Percentiles rank a stretch among this genome's conserved stretches.
Conservation (phyloP, 2,113 vertebrate species). For the Silurus glanis region DNA sequence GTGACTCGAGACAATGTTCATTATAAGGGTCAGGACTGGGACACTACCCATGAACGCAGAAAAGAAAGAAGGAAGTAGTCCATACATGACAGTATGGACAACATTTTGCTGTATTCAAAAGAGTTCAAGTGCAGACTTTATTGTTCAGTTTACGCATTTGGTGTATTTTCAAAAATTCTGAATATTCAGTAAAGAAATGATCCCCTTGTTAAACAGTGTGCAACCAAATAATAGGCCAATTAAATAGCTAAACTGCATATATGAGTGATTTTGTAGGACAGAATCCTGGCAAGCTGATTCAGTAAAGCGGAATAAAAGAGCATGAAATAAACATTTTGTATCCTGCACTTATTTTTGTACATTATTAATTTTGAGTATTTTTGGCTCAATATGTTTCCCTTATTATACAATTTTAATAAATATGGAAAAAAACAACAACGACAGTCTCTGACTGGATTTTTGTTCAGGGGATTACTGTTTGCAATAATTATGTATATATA, state of each 20-base stretch:
- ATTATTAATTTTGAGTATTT: neutral
- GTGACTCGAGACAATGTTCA: conserved; percentile 1
- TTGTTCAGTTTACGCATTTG: neutral
- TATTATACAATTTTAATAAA: neutral
- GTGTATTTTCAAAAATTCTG: neutral
- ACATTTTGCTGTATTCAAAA: neutral
- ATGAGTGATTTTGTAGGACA: neutral
- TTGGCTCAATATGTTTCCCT: neutral
- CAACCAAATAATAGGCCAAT: neutral
- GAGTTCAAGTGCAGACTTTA: neutral
- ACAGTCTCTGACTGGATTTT: too few relatives aligned
- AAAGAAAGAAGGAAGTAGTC: neutral
- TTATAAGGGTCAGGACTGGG: neutral
- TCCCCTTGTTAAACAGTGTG: neutral
- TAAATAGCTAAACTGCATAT: neutral
- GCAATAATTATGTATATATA: too few relatives aligned
- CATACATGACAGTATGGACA: neutral
- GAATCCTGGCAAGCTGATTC: neutral
- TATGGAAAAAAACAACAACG: too few relatives aligned
- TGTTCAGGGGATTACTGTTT: too few relatives aligned
- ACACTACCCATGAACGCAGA: neutral
- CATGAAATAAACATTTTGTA: neutral
- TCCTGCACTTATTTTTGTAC: neutral
- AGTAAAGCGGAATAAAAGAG: neutral
- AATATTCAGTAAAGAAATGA: neutral